Base-by-base conservation (phyloP, 2,888 invertebrate species). In the Ormyrus thymus region DNA sequence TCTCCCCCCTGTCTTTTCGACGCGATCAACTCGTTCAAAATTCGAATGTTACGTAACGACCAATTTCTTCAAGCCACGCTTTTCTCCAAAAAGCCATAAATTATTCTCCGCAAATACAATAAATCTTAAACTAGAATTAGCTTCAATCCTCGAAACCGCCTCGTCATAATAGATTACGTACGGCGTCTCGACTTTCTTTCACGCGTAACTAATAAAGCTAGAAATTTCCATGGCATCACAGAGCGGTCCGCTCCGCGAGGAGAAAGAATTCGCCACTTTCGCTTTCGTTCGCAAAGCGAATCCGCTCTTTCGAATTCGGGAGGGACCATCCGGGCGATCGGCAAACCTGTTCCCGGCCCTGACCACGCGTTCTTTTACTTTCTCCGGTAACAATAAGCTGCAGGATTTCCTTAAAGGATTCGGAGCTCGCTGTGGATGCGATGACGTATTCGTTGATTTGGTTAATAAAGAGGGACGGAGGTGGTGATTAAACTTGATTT, bases 301-400 rank as follows among this genome's bases (percentile, higher is more conserved):
- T 72, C 29, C 48, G 15, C 29, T 66, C 65, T 29, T 29, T 77
- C 46, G 59, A 71, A 77, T 77, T 66, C 53, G 77, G 65, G 15
- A 45, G 51, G 61, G 69, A 56, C 70, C 64, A 51, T 64, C 55
- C 10, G 58, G 29, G 62, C 68, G 15, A 61, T 69, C 13, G 55
- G 51, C 68, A 78, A 78, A 78, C 78, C 74, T 58, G 74, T 74
- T 78, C 66, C 29, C 65, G 74, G 58, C 69, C 78, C 46, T 70
- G 74, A 70, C 78, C 78, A 74, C 69, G 50, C 64, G 59, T 13
- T 29, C 29, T 0, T 50, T 62, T 70, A 75, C 78, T 79, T 79
- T 79, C 78, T 74, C 78, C 70, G 59, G 69, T 79, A 70, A 70
- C 78, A 79, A 79, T 79, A 65, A 70, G 70, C 78, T 64, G 48